Conservation (phyloP, 2,797 vertebrate species). For the Cuculus canorus region DNA sequence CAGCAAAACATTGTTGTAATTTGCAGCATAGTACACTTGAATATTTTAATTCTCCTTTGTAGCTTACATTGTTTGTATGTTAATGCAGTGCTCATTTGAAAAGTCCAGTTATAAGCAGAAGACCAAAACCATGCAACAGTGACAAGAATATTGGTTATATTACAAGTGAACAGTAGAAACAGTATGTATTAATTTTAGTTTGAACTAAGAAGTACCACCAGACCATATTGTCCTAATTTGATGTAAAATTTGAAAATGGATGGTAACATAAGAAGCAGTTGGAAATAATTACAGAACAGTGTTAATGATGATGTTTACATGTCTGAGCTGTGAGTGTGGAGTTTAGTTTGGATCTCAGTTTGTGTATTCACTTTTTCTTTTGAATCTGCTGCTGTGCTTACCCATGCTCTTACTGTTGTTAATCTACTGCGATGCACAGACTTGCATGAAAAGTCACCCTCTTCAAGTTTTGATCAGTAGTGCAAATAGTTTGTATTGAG, state of each 20-base stretch:
- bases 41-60: background rate
- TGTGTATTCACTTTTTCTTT: background rate
- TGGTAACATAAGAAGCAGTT: background rate
- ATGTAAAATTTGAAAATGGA: background rate
- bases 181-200: background rate
- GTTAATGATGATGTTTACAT: background rate
- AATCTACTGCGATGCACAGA: background rate
- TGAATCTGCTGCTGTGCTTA: background rate
- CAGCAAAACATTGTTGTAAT: background rate
- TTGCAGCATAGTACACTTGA: background rate
- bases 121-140: background rate
- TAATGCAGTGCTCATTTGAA: background rate
- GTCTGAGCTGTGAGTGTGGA: background rate
- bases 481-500: background rate
- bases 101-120: background rate
- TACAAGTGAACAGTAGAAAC: background rate
- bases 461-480: background rate
- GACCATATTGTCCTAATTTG: background rate
- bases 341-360: background rate
- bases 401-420: background rate
- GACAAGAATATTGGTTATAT: background rate
- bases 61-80: fast-evolving
- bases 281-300: background rate
- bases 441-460: background rate
- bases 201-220: background rate